phyloP scores from a whole-genome alignment of 2,797 vertebrate genomes.

The Cossypha polioptera region DNA sequence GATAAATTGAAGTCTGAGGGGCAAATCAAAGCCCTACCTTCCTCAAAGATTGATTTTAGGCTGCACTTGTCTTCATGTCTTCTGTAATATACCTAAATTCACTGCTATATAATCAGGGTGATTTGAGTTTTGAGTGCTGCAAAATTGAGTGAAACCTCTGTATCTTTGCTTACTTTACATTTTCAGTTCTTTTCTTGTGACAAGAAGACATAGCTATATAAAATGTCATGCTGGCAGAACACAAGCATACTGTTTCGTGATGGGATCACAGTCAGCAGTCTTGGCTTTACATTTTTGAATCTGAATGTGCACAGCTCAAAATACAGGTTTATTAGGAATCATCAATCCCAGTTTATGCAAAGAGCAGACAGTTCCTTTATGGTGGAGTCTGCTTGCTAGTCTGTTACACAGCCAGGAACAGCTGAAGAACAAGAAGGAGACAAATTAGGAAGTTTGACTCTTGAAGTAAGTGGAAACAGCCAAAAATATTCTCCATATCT shows the following conservation, averaged over 20 bases:
- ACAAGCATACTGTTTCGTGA: neutral
- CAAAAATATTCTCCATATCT: neutral
- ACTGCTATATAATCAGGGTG: neutral
- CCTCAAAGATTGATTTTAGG: neutral
- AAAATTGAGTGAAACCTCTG: neutral
- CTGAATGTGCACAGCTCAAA: conserved; percentile 10
- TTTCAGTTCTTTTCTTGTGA: conserved; percentile 8
- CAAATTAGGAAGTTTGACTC: conserved; percentile 25
- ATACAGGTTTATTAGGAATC: conserved; percentile 37
- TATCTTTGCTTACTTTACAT: neutral
- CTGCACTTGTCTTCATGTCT: neutral
- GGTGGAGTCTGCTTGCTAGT: neutral
- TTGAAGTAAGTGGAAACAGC: neutral
- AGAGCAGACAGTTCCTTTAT: conserved; percentile 40
- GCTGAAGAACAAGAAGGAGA: conserved; percentile 4
- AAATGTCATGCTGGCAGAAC: conserved; percentile 4
- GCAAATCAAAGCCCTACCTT: neutral
- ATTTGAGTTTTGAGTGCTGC: neutral
- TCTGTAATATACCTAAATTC: neutral
- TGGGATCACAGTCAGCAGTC: conserved; percentile 21
- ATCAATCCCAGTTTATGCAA: conserved; percentile 27
- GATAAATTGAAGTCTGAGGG: neutral
- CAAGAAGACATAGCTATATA: neutral
- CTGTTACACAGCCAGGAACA: conserved; percentile 37
- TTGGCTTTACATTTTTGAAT: conserved; percentile 1